Evolutionary conservation across 1,140 invertebrate genomes (phyloP), one percentile per base, ranked within the genome.

Genomic region (Drosophila pachea): DNA sequence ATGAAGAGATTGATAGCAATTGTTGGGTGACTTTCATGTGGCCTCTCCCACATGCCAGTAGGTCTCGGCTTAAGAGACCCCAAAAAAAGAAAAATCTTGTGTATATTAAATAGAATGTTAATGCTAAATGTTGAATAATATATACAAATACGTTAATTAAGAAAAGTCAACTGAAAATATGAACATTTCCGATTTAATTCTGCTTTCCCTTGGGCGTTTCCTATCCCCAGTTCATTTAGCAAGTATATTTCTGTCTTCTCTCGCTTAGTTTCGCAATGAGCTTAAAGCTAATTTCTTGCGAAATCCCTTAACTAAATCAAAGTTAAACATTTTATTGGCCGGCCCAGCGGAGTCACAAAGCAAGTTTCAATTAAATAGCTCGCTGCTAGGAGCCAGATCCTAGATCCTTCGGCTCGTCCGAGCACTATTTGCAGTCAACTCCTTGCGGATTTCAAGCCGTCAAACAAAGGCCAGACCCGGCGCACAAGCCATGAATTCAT

Each of bases 261-360:
- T 1, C 1, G 22, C 22, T 22, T 22, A 22, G 1, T 12, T 16
- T 12, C 11, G 53, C 48, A 60, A 60, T 40, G 7, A 53, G 32
- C 63, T 72, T 81, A 58, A 81, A 84, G 62, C 68, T 72, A 75
- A 77, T 63, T 86, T 78, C 56, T 67, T 66, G 53, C 64, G 67
- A 81, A 84, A 86, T 84, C 81, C 79, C 76, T 76, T 72, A 86
- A 79, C 81, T 86, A 86, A 86, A 86, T 86, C 82, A 86, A 86
- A 86, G 76, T 86, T 81, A 86, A 86, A 86, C 81, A 86, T 86
- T 86, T 86, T 86, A 86, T 86, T 86, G 76, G 81, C 70, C 62
- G 48, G 62, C 76, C 74, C 81, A 69, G 9, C 50, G 81, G 76
- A 86, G 81, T 81, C 81, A 76, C 73, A 84, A 81, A 86, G 81